A percentile compares a stretch with the other conserved stretches of the same genome.
Evolutionary conservation across 2,113 vertebrate genomes (phyloP).

Genomic region (Anoura caudifer): DNA sequence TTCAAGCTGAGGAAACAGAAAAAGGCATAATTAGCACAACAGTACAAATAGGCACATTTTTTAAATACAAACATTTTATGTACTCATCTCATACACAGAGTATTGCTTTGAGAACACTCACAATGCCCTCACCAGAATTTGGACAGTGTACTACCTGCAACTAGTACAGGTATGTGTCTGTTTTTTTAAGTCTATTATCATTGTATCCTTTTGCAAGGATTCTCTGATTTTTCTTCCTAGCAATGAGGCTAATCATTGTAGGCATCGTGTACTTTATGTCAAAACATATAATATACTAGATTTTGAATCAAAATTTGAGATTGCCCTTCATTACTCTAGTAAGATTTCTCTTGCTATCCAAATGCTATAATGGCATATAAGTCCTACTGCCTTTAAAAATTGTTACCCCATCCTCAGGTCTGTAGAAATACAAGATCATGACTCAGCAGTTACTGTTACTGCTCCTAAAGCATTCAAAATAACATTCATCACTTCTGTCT

Average conservation of each 20-base stretch:
- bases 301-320: background rate
- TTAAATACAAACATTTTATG: background rate
- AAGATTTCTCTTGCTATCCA: constrained; percentile 30
- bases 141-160: background rate
- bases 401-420: background rate
- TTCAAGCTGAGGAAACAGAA: background rate
- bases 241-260: background rate
- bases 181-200: background rate
- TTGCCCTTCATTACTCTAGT: background rate
- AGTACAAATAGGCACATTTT: background rate
- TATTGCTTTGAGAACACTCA: background rate
- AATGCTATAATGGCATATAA: background rate
- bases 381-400: constrained; percentile 13
- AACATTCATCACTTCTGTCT: background rate
- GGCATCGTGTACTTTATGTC: background rate
- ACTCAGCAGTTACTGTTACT: constrained; percentile 41
- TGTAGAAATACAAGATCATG: background rate
- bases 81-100: background rate
- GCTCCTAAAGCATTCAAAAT: background rate
- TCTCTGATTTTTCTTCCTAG: background rate
- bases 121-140: background rate
- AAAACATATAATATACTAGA: background rate
- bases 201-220: background rate
- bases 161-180: background rate
- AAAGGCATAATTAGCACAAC: background rate